These are phyloP conservation scores for Eristalinus sepulchralis DNA, from an alignment of 2,888 invertebrate species.

Conservation along the genomic window DNA sequence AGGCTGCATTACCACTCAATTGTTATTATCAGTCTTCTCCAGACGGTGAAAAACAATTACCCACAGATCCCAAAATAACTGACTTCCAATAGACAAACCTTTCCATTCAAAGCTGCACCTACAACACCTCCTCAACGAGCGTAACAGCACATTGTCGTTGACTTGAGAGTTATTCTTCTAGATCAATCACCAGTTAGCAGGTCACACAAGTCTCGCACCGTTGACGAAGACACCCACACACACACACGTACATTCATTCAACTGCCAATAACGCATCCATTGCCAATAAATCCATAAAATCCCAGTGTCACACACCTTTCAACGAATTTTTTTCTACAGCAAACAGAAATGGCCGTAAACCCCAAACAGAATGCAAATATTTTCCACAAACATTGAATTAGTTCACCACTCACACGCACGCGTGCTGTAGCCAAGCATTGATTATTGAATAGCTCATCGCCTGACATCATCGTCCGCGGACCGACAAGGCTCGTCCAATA, in stretches of 20 bases:
- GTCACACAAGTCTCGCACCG: neutral
- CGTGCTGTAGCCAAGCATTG: neutral
- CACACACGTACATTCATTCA: neutral
- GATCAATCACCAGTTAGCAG: neutral
- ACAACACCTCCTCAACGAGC: too few species aligned
- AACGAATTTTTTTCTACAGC: neutral
- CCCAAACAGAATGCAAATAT: conserved; percentile 1
- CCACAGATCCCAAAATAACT: too few species aligned
- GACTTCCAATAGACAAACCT: too few species aligned
- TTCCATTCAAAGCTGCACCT: too few species aligned
- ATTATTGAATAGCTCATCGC: conserved; percentile 36
- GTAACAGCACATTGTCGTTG: too few species aligned
- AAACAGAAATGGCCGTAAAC: neutral
- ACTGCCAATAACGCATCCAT: neutral
- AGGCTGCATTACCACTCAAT: too few species aligned
- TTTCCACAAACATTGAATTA: neutral
- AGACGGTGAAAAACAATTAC: too few species aligned
- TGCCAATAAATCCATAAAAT: neutral
- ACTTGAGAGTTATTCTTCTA: too few species aligned
- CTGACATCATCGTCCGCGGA: conserved; percentile 57
- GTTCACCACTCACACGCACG: conserved; percentile 13
- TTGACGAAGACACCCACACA: neutral
- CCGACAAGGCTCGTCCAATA: conserved; percentile 38
- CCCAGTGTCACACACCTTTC: neutral
- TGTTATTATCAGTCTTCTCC: too few species aligned